Evolutionary conservation across 2,888 invertebrate genomes (phyloP).

Genomic region (Lasioglossum vierecki): DNA sequence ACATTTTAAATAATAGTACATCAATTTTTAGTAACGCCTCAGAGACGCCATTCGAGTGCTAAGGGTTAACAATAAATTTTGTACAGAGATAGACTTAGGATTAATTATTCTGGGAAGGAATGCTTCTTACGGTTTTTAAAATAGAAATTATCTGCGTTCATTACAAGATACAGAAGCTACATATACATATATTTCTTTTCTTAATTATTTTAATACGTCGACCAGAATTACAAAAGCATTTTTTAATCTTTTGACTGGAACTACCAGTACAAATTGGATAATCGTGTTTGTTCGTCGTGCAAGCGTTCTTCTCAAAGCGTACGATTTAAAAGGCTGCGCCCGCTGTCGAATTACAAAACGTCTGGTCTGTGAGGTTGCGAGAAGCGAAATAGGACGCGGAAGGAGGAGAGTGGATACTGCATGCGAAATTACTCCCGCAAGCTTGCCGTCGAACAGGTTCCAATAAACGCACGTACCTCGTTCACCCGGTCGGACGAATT

Average conservation of each 20-base stretch:
- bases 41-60: too few relatives aligned
- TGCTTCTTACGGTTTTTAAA: too few relatives aligned
- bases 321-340: neutral
- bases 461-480: conserved; percentile 37
- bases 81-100: too few relatives aligned
- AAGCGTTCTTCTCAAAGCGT: neutral
- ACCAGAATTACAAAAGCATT: too few relatives aligned
- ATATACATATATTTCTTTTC: too few relatives aligned
- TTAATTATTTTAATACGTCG: too few relatives aligned
- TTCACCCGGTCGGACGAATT: conserved; percentile 29
- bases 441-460: conserved; percentile 26
- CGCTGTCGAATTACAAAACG: conserved; percentile 11
- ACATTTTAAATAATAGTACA: too few relatives aligned
- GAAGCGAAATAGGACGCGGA: conserved; percentile 11
- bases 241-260: neutral
- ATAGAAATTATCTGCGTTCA: too few relatives aligned
- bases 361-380: neutral
- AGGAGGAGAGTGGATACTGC: neutral
- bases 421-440: conserved; percentile 32
- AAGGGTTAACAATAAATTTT: too few relatives aligned
- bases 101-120: too few relatives aligned
- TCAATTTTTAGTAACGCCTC: too few relatives aligned
- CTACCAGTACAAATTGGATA: neutral
- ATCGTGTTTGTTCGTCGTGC: neutral
- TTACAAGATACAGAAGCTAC: too few relatives aligned